Evolutionary conservation across 2,888 invertebrate genomes (phyloP), one percentile per base, ranked within the genome.

Genomic region (Trichogramma dendrolimi): DNA sequence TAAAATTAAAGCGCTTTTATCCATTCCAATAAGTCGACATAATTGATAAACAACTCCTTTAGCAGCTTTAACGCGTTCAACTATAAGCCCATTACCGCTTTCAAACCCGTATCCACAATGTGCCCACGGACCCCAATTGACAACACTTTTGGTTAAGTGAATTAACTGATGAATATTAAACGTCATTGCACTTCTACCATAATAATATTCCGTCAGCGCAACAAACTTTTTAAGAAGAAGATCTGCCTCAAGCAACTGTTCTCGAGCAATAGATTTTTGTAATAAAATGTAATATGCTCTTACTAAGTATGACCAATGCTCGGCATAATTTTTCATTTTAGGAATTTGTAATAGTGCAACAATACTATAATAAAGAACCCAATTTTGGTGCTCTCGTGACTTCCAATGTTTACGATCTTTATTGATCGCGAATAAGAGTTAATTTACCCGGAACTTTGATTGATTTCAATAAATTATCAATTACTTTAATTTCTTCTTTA

Each of bases 391-490:
- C 55, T 55, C 46, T 14, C 55, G 8, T 5, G 55, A 11, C 27
- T 44, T 59, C 53, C 53, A 59, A 61, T 54, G 52, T 14, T 42
- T 52, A 7, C 59, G 49, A 10, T 65, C 61, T 44, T 48, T 5
- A 67, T 40, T 8, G 56, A 5, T 50, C 68, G 42, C 4, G 63
- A 51, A 8, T 61, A 54, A 10, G 43, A 6, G 59, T 44, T 27
- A 63, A 11, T 43, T 62, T 53, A 10, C 40, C 43, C 5, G 63
- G 58, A 8, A 61, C 56, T 59, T 59, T 56, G 14, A 61, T 42
- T 4, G 49, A 43, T 6, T 38, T 6, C 38, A 64, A 6, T 10
- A 41, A 40, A 10, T 44, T 3, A 50, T 67, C 58, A 50, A 60
- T 54, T 8, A 14, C 14, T 14, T 6, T 10, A 3, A 50, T 44